Evolutionary conservation across 2,113 vertebrate genomes (phyloP).

Genomic region (Megaceryle maxima): DNA sequence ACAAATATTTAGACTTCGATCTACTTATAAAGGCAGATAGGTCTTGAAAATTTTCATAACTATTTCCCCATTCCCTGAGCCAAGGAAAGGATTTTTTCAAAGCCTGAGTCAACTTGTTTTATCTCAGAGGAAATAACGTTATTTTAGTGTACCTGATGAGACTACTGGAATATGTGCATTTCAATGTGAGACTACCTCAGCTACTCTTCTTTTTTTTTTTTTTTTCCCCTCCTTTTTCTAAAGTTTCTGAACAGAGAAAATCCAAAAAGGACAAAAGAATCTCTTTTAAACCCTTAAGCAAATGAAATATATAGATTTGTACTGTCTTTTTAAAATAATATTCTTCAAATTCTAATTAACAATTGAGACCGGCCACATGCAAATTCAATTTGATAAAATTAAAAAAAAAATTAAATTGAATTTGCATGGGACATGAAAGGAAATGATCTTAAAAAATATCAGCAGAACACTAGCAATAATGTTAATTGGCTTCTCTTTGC

Average conservation of each 20-base stretch:
- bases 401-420: not conserved
- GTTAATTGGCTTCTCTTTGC: not conserved
- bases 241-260: not conserved
- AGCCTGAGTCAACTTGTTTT: not conserved
- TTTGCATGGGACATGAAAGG: not conserved
- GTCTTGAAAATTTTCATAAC: not conserved
- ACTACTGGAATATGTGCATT: not conserved
- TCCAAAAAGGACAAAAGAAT: not conserved
- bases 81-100: slow-evolving; percentile 5
- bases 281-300: not conserved
- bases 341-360: slow-evolving; percentile 2
- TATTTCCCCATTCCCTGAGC: not conserved
- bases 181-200: not conserved
- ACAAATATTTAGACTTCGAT: slow-evolving; percentile 36
- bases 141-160: not conserved
- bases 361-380: not conserved
- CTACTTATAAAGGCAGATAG: not conserved
- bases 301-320: not conserved
- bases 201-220: not conserved
- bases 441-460: not conserved
- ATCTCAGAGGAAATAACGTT: not conserved
- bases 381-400: slow-evolving; percentile 36
- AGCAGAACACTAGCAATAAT: not conserved
- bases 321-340: not conserved
- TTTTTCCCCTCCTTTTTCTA: not conserved